These are phyloP conservation scores for Pangasianodon hypophthalmus DNA, from an alignment of 2,113 vertebrate genomes.

Conservation along the genomic window DNA sequence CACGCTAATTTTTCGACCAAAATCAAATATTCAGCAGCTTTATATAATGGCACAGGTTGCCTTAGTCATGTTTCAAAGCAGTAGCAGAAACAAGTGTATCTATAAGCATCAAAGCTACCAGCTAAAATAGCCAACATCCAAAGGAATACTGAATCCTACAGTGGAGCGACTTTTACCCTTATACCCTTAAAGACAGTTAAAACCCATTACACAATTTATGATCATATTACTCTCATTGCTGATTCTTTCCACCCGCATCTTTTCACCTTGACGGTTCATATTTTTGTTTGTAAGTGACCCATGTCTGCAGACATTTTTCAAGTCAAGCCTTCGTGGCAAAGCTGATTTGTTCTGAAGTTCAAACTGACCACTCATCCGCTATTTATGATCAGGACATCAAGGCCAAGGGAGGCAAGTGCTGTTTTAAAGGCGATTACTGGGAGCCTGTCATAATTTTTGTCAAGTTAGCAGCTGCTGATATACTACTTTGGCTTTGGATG, in stretches of 20 bases:
- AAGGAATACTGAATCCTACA: neutral
- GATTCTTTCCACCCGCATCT: neutral
- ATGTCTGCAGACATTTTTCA: conserved; percentile 18
- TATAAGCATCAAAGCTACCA: neutral
- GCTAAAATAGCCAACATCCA: neutral
- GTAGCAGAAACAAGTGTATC: neutral
- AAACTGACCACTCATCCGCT: neutral
- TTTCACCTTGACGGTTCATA: neutral
- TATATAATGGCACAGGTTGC: neutral
- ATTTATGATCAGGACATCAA: conserved; percentile 13
- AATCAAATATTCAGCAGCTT: neutral
- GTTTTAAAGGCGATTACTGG: conserved; percentile 16
- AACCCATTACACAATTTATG: conserved; percentile 14
- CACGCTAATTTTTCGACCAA: neutral
- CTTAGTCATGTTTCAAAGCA: neutral
- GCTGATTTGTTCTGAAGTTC: conserved; percentile 27
- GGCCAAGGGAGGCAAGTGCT: neutral
- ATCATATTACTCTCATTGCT: neutral
- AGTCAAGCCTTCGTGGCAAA: neutral
- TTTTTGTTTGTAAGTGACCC: neutral
- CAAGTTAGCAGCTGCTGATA: conserved; percentile 8
- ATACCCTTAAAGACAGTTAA: neutral
- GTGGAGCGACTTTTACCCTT: neutral
- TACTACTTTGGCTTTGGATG: neutral
- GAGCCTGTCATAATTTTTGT: conserved; percentile 5